phyloP scores from a whole-genome alignment of 1,140 invertebrate species.

The Drosophila sp. region DNA sequence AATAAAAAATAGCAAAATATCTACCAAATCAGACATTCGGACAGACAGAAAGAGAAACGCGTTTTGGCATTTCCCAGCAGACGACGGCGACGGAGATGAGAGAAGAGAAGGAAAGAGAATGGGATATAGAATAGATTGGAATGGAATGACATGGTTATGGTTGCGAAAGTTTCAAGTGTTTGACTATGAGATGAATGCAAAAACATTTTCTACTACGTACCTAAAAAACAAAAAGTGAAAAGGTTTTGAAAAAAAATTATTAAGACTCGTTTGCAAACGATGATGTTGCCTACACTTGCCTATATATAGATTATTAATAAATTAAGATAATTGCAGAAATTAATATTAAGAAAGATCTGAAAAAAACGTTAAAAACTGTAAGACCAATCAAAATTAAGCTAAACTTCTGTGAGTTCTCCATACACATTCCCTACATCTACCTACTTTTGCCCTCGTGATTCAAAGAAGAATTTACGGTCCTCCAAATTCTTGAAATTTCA shows the following conservation, averaged over 20 bases:
- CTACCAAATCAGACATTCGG: conserved; percentile 69
- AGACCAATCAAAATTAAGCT: too few species aligned
- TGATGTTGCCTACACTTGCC: too few species aligned
- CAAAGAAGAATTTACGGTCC: too few species aligned
- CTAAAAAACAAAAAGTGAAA: not conserved
- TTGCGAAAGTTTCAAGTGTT: not conserved
- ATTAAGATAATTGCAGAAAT: too few species aligned
- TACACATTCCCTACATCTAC: too few species aligned
- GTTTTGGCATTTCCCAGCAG: conserved; percentile 49
- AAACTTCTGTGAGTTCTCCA: too few species aligned
- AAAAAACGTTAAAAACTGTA: too few species aligned
- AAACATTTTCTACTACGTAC: not conserved
- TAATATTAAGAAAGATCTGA: too few species aligned
- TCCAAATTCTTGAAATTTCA: too few species aligned
- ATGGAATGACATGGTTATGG: conserved; percentile 6
- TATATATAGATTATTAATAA: too few species aligned
- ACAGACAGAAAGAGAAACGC: conserved; percentile 33
- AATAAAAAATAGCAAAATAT: conserved; percentile 80
- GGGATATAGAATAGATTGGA: not conserved
- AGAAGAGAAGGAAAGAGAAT: not conserved
- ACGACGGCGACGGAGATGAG: conserved; percentile 24
- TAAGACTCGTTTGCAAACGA: too few species aligned
- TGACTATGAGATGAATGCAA: conserved; percentile 8
- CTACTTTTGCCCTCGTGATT: too few species aligned
- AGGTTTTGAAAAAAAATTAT: not conserved